These are phyloP conservation scores for Meandrina meandrites DNA, from an alignment of 92 coral and sea anemone genomes.

Conservation along the genomic window DNA sequence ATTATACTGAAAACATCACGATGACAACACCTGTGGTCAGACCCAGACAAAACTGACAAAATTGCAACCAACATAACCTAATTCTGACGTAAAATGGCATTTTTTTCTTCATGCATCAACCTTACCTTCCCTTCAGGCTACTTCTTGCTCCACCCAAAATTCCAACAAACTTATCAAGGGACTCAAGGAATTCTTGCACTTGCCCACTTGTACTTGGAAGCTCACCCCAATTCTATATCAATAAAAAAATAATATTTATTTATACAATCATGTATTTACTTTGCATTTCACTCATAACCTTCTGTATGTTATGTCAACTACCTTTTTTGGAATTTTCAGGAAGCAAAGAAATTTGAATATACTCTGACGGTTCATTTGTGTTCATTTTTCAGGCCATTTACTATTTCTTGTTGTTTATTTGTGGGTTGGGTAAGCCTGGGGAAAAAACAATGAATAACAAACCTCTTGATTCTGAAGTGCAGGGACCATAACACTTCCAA, in stretches of 20 bases:
- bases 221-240: conserved; percentile 96
- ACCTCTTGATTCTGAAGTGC: conserved; percentile 93
- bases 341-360: no score
- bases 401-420: background rate
- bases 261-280: no score
- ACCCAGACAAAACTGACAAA: background rate
- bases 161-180: conserved; percentile 87
- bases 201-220: conserved; percentile 81
- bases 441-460: background rate
- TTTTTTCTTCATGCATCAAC: background rate
- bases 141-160: conserved; percentile 91
- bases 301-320: no score
- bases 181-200: conserved; percentile 93
- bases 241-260: background rate
- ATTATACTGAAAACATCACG: background rate
- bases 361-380: no score
- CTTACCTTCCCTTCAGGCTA: conserved; percentile 80
- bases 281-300: no score
- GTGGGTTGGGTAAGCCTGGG: background rate
- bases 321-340: no score
- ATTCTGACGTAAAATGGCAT: background rate
- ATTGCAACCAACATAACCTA: no score
- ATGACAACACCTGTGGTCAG: background rate
- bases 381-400: no score
- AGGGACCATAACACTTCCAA: conserved; percentile 84